Evolutionary conservation across 2,797 vertebrate species (phyloP), one percentile per base, ranked within the genome.

Genomic region (Crocodylus rhombifer): DNA sequence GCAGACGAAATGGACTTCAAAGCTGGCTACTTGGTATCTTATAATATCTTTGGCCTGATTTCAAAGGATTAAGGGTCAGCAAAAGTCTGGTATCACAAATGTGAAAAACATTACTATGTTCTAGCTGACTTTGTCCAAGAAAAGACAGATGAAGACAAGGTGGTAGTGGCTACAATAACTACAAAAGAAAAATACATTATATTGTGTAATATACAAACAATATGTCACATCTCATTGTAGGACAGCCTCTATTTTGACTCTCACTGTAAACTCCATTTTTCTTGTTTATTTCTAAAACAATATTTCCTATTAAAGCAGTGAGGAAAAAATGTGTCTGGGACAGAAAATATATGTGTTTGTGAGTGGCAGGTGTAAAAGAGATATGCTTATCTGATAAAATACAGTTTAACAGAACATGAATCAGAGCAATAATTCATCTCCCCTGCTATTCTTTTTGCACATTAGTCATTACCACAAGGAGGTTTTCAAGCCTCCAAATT

Each of bases 381-480:
- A 58, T 0, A 26, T 42, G 12, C 28, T 91, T 82, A 82, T 77
- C 26, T 4, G 2, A 60, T 74, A 23, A 92, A 89, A 93, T 64
- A 65, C 0, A 81, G 4, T 75, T 93, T 92, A 71, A 88, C 2
- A 0, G 33, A 86, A 83, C 2, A 3, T 69, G 80, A 93, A 91
- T 87, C 67, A 56, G 64, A 76, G 13, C 28, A 84, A 74, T 62
- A 93, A 60, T 88, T 94, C 42, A 57, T 87, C 73, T 86, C 90
- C 84, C 64, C 88, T 93, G 56, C 33, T 21, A 17, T 80, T 89
- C 26, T 28, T 91, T 93, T 95, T 93, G 87, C 33, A 87, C 6
- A 84, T 90, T 90, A 95, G 73, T 94, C 91, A 91, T 71, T 87
- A 60, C 51, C 88, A 89, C 88, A 77, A 89, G 33, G 67, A 69